Evolutionary conservation across 2,797 vertebrate species (phyloP).

Genomic region (Lagorchestes hirsutus): DNA sequence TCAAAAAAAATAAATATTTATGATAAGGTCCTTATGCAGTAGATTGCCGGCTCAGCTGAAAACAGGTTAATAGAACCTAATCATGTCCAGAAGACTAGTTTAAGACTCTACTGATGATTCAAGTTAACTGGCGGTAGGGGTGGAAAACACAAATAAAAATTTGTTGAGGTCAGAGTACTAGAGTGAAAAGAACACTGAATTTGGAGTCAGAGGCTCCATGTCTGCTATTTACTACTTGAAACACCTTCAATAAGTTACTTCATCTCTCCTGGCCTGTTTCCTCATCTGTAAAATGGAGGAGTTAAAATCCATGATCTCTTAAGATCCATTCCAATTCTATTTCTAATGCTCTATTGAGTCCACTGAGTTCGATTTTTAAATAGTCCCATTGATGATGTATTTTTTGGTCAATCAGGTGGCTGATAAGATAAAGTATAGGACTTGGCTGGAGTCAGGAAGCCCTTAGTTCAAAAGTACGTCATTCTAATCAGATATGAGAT

Average conservation of each 20-base stretch:
- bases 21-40: background rate
- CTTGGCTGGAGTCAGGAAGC: background rate
- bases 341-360: background rate
- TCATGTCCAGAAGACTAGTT: background rate
- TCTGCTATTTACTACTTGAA: background rate
- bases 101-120: background rate
- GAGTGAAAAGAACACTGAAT: background rate
- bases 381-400: background rate
- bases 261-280: background rate
- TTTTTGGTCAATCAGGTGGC: background rate
- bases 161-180: background rate
- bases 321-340: background rate
- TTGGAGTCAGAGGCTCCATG: background rate
- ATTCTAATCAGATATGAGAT: background rate
- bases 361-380: background rate
- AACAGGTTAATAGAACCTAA: background rate
- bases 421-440: background rate
- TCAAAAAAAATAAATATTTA: background rate
- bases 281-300: background rate
- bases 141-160: background rate
- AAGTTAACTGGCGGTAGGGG: background rate
- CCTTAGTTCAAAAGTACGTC: background rate
- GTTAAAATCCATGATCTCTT: background rate
- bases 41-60: background rate
- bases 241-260: background rate